Conservation (phyloP, 2,888 invertebrate species). For the Hypomecis atomaria region DNA sequence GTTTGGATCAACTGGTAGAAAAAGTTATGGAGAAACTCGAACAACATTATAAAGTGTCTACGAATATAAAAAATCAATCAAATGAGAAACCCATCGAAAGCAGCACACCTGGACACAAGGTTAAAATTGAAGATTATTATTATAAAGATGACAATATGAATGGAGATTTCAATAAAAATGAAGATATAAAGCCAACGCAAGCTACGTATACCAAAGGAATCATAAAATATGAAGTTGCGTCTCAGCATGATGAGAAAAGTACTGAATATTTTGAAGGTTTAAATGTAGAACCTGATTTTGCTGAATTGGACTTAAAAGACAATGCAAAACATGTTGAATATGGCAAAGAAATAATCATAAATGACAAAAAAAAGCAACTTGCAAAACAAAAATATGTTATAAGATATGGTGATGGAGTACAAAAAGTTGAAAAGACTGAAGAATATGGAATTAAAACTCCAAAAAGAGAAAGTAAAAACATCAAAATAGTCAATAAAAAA, state of each 20-base stretch:
- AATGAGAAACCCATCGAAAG: neutral
- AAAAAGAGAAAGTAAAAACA: neutral
- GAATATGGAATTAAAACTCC: conserved; percentile 3
- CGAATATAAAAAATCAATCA: neutral
- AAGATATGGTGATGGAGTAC: neutral
- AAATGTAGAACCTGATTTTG: neutral
- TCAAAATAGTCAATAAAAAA: neutral
- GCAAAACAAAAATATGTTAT: neutral
- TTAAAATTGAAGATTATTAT: conserved; percentile 19
- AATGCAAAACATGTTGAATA: neutral
- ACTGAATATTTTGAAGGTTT: neutral
- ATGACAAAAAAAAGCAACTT: neutral
- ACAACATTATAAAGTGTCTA: conserved; percentile 34
- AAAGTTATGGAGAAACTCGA: conserved; percentile 52
- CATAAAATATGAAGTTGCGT: neutral
- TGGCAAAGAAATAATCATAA: neutral
- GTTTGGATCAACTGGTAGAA: conserved; percentile 54
- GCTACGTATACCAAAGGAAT: neutral
- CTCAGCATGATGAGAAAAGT: neutral
- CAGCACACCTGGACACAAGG: neutral
- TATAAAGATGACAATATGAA: conserved; percentile 24
- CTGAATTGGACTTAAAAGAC: neutral
- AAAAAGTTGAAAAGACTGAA: neutral
- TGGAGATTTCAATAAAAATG: conserved; percentile 4
- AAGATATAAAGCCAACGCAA: neutral